Evolutionary conservation across 2,797 vertebrate species (phyloP), one percentile per base, ranked within the genome.

Genomic region (Eulemur mongoz): DNA sequence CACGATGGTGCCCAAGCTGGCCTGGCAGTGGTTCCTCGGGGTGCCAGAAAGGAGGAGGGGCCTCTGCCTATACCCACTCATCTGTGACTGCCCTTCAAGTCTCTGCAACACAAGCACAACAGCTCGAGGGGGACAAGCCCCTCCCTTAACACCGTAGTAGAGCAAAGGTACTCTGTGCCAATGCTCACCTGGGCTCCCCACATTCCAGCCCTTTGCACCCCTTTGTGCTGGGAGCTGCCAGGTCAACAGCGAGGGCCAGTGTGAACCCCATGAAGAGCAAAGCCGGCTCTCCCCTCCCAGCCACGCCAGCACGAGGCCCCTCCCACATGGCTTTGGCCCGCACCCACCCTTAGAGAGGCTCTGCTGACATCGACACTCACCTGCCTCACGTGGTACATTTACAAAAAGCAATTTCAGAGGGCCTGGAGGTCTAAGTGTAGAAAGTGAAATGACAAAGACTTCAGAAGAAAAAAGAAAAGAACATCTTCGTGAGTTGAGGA

Each of bases 1-100:
- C 15, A 0, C 3, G 8, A n/a, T n/a, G 40, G 7, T 0, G 10
- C 32, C 22, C 22, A 3, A 2, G 43, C 13, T 3, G 38, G 80
- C 50, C 82, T n/a, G 45, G 38, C 27, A 25, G 30, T 2, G 14
- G 50, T 17, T 54, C 17, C 18, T 35, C 25, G 14, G 61, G 30
- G 20, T 17, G 4, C 32, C 14, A 23, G 40, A 18, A 69, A 75
- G 22, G 76, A 63, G 27, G 9, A 5, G 20, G 6, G 38, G 40
- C 27, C 43, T 73, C 73, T 83, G 14, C 25, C n/a, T 67, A 8
- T 0, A 0, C 20, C 38, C 45, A 12, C 30, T 35, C 40, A 27
- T n/a, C 67, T 20, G 27, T 1, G n/a, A 73, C 25, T 0, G 0
- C 13, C 63, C n/a, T 40, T 13, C 61, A 15, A 5, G 23, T 72